A percentile compares a stretch with the other conserved stretches of the same genome.
phyloP scores from a whole-genome alignment of 2,888 invertebrate species.

The Ectemnius lituratus region DNA sequence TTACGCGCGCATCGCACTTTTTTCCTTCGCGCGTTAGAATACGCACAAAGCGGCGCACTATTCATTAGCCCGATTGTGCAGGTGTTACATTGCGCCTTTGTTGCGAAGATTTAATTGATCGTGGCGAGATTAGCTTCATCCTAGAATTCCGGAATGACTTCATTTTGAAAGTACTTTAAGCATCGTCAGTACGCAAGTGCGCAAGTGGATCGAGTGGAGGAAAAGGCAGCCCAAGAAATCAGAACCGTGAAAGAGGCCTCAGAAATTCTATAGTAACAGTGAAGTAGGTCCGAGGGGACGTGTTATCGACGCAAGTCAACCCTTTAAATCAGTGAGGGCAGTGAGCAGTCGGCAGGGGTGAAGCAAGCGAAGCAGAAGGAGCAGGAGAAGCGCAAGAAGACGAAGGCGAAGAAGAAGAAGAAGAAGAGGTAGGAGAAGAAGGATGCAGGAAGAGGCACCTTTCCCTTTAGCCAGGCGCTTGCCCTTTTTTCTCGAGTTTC shows the following conservation, averaged over 20 bases:
- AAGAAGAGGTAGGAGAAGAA: constrained; percentile 23
- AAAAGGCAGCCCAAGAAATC: constrained; percentile 8
- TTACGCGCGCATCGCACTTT: no score
- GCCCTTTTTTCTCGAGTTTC: constrained; percentile 24
- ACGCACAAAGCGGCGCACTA: no score
- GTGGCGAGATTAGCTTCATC: no score
- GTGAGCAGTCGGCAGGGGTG: constrained; percentile 32
- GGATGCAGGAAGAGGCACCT: constrained; percentile 18
- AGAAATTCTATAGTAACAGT: constrained; percentile 31
- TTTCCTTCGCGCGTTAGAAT: no score
- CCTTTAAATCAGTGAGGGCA: constrained; percentile 64
- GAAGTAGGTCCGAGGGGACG: constrained; percentile 45
- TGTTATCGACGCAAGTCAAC: constrained; percentile 63
- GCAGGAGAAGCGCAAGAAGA: constrained; percentile 16
- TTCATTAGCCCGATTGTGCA: no score
- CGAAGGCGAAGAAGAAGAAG: constrained; percentile 6
- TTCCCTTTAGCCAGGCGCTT: constrained; percentile 22
- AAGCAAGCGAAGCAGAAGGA: constrained; percentile 35
- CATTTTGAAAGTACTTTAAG: no score
- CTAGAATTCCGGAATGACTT: no score
- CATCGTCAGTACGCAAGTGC: neutral
- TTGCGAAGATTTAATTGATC: no score
- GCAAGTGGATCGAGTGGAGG: constrained; percentile 15
- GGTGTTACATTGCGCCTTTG: no score
- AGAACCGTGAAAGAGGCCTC: constrained; percentile 19